phyloP scores from a whole-genome alignment of 2,888 invertebrate genomes.

The Maniola hyperantus region DNA sequence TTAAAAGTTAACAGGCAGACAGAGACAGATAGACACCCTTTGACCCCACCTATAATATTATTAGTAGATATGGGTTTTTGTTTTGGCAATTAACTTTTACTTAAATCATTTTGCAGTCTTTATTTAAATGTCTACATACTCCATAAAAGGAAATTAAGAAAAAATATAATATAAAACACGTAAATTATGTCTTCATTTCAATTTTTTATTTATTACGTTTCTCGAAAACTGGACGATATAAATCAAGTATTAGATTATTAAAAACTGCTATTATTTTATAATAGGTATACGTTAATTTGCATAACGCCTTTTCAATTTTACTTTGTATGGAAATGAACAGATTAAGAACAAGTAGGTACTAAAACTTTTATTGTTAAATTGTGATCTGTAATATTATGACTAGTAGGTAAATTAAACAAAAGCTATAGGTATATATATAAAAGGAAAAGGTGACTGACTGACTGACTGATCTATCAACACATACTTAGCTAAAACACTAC shows the following conservation, averaged over 20 bases:
- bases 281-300: conserved; percentile 29
- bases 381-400: not conserved
- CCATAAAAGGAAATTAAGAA: not conserved
- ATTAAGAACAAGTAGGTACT: conserved; percentile 31
- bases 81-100: conserved; percentile 4
- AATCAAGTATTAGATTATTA: conserved; percentile 30
- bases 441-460: too few species aligned
- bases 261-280: conserved; percentile 33
- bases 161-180: conserved; percentile 14
- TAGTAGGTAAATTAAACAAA: too few species aligned
- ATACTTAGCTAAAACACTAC: too few species aligned
- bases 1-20: not conserved
- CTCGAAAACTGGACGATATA: conserved; percentile 30
- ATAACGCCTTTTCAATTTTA: conserved; percentile 32
- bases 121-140: not conserved
- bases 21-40: too few species aligned
- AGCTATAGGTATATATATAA: too few species aligned
- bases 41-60: too few species aligned
- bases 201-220: conserved; percentile 25
- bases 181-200: conserved; percentile 32
- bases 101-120: not conserved
- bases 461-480: too few species aligned
- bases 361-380: conserved; percentile 31
- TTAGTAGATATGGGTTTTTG: not conserved
- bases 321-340: conserved; percentile 33